Evolutionary conservation across 2,113 vertebrate species (phyloP).

Genomic region (Corythoichthys intestinalis): DNA sequence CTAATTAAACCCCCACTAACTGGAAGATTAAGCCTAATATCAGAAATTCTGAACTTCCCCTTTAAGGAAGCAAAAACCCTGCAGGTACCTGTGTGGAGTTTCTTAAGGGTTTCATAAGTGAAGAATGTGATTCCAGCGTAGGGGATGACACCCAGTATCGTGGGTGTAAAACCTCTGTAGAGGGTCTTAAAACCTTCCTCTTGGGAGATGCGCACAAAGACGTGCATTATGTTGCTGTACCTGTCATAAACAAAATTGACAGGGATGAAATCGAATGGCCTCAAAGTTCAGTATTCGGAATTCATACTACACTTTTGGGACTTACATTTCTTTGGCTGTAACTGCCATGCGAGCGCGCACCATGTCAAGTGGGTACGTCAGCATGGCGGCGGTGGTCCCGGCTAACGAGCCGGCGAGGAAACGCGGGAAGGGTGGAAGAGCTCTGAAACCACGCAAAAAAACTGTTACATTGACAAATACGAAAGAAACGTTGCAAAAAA

Average conservation of each 20-base stretch:
- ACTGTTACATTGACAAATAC: neutral
- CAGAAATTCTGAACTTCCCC: too few species aligned
- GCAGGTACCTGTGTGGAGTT: slow-evolving; percentile 82
- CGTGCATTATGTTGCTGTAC: slow-evolving; percentile 95
- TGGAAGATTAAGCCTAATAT: too few species aligned
- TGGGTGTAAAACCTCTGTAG: slow-evolving; percentile 89
- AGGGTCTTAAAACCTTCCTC: slow-evolving; percentile 89
- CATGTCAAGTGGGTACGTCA: slow-evolving; percentile 95
- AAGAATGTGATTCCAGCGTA: slow-evolving; percentile 96
- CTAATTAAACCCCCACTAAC: too few species aligned
- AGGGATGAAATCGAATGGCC: neutral
- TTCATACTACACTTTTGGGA: too few species aligned
- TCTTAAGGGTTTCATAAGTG: slow-evolving; percentile 93
- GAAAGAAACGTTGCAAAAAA: neutral
- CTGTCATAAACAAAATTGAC: slow-evolving; percentile 54
- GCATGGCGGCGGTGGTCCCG: slow-evolving; percentile 85
- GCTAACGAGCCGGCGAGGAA: slow-evolving; percentile 90
- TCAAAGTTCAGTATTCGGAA: neutral
- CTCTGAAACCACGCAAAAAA: slow-evolving; percentile 65
- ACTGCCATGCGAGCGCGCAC: slow-evolving; percentile 97
- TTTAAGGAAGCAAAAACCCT: neutral
- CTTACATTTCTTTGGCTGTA: slow-evolving; percentile 96
- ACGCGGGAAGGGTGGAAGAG: slow-evolving; percentile 86
- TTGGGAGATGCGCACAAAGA: slow-evolving; percentile 89
- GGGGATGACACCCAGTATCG: slow-evolving; percentile 90